A percentile compares a stretch with the other conserved stretches of the same genome.
Evolutionary conservation across 2,797 vertebrate species (phyloP).

Genomic region (Anas georgica): DNA sequence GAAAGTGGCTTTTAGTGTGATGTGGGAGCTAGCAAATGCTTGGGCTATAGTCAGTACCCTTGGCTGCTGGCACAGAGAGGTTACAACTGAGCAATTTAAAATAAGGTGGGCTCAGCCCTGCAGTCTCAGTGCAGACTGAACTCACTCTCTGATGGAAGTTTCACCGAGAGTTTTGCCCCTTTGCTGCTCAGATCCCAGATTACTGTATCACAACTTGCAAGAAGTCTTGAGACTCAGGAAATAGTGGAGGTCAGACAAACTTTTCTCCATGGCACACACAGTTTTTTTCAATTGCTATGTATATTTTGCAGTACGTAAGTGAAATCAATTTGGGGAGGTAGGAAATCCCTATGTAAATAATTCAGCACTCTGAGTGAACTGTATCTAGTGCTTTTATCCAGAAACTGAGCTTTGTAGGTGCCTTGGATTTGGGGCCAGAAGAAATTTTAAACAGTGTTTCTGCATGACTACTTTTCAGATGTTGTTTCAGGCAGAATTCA

Average conservation of each 20-base stretch:
- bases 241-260: neutral
- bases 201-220: neutral
- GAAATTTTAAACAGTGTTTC: neutral
- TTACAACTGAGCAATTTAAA: neutral
- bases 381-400: neutral
- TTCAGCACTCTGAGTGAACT: neutral
- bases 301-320: neutral
- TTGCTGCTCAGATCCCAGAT: neutral
- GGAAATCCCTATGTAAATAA: conserved; percentile 1
- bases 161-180: neutral
- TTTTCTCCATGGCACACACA: neutral
- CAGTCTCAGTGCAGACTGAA: neutral
- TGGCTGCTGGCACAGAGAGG: neutral
- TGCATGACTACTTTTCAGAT: neutral
- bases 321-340: neutral
- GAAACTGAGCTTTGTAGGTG: neutral
- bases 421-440: neutral
- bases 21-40: neutral
- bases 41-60: neutral
- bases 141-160: neutral
- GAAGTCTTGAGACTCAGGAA: neutral
- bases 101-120: neutral
- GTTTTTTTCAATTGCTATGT: neutral
- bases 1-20: neutral
- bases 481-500: neutral